These are phyloP conservation scores for Athalia cordata DNA, from an alignment of 2,888 invertebrate genomes.

Conservation along the genomic window DNA sequence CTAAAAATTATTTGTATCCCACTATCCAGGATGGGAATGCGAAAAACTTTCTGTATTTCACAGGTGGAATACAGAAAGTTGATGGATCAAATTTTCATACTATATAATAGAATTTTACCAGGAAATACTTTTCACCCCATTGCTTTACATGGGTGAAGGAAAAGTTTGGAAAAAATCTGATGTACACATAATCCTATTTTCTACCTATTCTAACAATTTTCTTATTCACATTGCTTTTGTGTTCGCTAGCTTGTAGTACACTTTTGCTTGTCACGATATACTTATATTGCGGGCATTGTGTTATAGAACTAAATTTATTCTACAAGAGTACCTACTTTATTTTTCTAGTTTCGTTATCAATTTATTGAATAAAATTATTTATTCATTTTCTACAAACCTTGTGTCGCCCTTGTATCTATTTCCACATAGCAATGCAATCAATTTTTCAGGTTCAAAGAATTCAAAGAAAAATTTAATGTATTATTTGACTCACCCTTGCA, in stretches of 20 bases:
- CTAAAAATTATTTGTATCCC: slow-evolving; percentile 18
- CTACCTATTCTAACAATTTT: not conserved
- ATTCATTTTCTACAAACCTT: slow-evolving; percentile 54
- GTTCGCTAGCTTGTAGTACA: not conserved
- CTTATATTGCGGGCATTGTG: slow-evolving; percentile 18
- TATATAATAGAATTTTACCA: slow-evolving; percentile 10
- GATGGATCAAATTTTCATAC: slow-evolving; percentile 35
- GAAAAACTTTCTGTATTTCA: slow-evolving; percentile 27
- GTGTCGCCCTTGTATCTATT: too few relatives aligned
- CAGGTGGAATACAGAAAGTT: slow-evolving; percentile 43
- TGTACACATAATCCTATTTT: not conserved
- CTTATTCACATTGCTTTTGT: not conserved
- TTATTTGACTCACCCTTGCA: slow-evolving; percentile 69
- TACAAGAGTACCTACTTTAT: slow-evolving; percentile 50
- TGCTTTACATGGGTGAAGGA: not conserved
- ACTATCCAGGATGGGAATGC: slow-evolving; percentile 16
- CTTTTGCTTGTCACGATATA: not conserved
- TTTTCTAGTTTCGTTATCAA: slow-evolving; percentile 51
- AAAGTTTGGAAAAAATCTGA: slow-evolving; percentile 18
- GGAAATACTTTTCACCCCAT: not conserved
- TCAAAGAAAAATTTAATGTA: not conserved
- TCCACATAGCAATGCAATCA: slow-evolving; percentile 30
- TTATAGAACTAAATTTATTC: slow-evolving; percentile 32
- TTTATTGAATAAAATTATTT: slow-evolving; percentile 63
- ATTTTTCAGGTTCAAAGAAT: not conserved